phyloP scores from a whole-genome alignment of 1,140 invertebrate species.

The Calycopis cecrops region DNA sequence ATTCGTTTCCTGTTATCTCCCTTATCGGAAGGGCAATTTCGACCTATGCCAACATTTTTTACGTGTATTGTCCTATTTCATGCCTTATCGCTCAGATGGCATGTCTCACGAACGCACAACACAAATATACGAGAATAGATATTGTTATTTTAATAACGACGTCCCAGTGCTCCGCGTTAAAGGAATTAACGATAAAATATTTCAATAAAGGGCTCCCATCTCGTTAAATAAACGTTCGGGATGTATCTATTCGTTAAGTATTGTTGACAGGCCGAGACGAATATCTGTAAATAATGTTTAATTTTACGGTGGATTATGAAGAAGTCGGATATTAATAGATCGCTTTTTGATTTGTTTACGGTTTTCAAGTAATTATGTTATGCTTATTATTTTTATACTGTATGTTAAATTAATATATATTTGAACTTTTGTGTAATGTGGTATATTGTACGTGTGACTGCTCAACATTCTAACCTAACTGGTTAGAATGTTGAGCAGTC shows the following conservation, averaged over 20 bases:
- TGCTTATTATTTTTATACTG: too few species aligned
- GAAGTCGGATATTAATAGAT: too few species aligned
- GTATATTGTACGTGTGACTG: too few species aligned
- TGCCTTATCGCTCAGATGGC: slow-evolving; percentile 34
- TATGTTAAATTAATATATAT: too few species aligned
- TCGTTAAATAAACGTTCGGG: slow-evolving; percentile 58
- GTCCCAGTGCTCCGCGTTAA: slow-evolving; percentile 47
- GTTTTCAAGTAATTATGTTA: too few species aligned
- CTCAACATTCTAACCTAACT: too few species aligned
- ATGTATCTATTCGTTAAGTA: slow-evolving; percentile 35
- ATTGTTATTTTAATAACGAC: slow-evolving; percentile 61
- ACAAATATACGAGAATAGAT: slow-evolving; percentile 31
- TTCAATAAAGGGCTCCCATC: slow-evolving; percentile 59
- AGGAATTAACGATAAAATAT: slow-evolving; percentile 71
- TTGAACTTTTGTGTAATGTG: too few species aligned
- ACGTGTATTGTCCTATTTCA: slow-evolving; percentile 45
- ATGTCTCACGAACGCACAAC: not conserved
- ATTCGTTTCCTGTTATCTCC: slow-evolving; percentile 2
- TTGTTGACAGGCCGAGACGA: too few species aligned
- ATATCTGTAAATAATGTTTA: slow-evolving; percentile 58
- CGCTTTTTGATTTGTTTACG: too few species aligned
- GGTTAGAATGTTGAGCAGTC: too few species aligned
- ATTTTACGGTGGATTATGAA: too few species aligned
- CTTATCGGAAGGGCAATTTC: slow-evolving; percentile 48
- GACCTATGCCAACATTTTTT: slow-evolving; percentile 61